Evolutionary conservation across 2,113 vertebrate genomes (phyloP).

Genomic region (Silurus glanis): DNA sequence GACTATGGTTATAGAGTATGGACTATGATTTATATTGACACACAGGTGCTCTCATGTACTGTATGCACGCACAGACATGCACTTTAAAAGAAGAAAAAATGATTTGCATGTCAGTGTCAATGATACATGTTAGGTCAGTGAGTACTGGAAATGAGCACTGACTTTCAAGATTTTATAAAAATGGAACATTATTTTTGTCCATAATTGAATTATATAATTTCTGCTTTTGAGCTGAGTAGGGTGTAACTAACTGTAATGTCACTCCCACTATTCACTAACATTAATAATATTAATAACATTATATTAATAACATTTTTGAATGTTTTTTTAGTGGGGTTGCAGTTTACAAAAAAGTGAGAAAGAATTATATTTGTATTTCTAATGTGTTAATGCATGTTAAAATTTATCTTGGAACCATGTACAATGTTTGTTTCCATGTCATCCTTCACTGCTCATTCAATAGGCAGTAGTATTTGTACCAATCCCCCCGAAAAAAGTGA

Average conservation of each 20-base stretch:
- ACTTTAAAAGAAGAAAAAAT: background rate
- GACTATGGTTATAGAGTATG: background rate
- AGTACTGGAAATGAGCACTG: background rate
- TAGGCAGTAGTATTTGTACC: constrained; percentile 28
- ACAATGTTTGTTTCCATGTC: constrained; percentile 1
- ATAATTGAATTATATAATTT: background rate
- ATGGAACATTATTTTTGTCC: background rate
- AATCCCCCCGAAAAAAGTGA: constrained; percentile 39
- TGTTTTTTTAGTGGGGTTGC: background rate
- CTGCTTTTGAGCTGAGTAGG: background rate
- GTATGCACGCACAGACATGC: background rate
- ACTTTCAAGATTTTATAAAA: background rate
- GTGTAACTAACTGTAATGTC: background rate
- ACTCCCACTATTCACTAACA: background rate
- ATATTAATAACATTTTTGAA: too few species aligned
- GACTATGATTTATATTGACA: too few species aligned
- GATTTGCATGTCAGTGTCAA: background rate
- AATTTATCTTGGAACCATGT: constrained; percentile 10
- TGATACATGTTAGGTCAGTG: background rate
- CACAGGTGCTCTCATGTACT: background rate
- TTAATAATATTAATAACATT: background rate
- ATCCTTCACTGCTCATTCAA: constrained; percentile 14
- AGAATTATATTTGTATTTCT: background rate
- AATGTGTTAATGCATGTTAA: background rate
- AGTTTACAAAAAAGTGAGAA: background rate